Evolutionary conservation across 2,888 invertebrate species (phyloP), one percentile per base, ranked within the genome.

Genomic region (Cheilosia urbana): DNA sequence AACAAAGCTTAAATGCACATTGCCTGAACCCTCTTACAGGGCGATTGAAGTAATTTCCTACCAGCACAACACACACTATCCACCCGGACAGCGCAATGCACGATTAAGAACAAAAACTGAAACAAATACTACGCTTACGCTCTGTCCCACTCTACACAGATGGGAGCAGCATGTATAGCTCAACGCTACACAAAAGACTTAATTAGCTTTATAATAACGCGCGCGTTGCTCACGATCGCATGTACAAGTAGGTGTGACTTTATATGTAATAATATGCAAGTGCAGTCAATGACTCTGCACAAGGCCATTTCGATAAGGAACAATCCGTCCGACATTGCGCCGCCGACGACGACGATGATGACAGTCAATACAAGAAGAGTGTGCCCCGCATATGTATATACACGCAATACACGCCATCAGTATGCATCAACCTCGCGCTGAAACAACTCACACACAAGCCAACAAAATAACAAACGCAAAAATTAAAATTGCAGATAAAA

Each of bases 231-330:
- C 21, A 60, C 60, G 49, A 45, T 15, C 49, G 9, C 49, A 45
- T 17, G 11, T 3, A 34, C 21, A 62, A 51, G 53, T 62, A 51
- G 63, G 73, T 73, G 63, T 21, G 75, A 75, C 34, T 65, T 65
- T 34, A 65, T 65, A 65, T 65, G 69, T 58, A 71, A 71, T 49
- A 71, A 71, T 49, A 71, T 58, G 75, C 75, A 75, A 65, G 65
- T 47, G 75, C 65, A 75, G 75, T 75, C 65, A 75, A 75, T 65
- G 75, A 65, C 75, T 75, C 65, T 15, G 27, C 47, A 65, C 75
- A 75, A 75, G 75, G 75, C 75, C 75, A 75, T 49, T 75, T 58
- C 65, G 75, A 75, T 75, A 75, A 75, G 65, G 65, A 75, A 75
- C 75, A 40, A 53, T 37, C 53, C 72, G 60, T 40, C 51, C 51